phyloP scores from a whole-genome alignment of 37 sponge, comb jelly and placozoan genomes.

The Mnemiopsis leidyi region DNA sequence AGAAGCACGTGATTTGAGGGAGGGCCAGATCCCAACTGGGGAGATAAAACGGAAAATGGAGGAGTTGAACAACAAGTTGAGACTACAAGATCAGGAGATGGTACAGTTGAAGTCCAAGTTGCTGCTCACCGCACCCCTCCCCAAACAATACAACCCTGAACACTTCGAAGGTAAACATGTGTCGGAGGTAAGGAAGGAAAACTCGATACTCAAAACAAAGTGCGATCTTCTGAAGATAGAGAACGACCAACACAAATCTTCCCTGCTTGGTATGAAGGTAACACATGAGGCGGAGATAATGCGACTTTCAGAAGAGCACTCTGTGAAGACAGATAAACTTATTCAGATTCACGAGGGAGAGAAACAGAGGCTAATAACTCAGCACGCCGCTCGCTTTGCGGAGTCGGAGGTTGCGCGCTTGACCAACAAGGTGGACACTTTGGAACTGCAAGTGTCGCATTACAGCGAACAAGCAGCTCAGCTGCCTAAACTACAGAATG shows the following conservation, averaged over 20 bases:
- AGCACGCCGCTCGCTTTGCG: neutral
- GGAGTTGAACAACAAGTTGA: neutral
- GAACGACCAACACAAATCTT: constrained; percentile 53
- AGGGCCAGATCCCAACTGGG: neutral
- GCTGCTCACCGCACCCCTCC: neutral
- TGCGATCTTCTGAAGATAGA: constrained; percentile 45
- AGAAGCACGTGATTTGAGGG: neutral
- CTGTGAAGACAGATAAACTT: neutral
- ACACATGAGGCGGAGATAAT: constrained; percentile 14
- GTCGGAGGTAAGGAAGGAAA: constrained; percentile 6
- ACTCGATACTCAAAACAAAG: constrained; percentile 2
- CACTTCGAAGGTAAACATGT: constrained; percentile 6
- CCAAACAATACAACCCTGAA: constrained; percentile 43
- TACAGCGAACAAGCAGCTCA: constrained; percentile 32
- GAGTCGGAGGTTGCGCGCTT: constrained; percentile 21
- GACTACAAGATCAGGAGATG: constrained; percentile 7
- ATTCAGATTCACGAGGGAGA: neutral
- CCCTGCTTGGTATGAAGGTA: constrained; percentile 33
- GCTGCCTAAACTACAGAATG: neutral
- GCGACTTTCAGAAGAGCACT: constrained; percentile 30
- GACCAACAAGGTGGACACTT: constrained; percentile 29
- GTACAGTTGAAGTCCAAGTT: neutral
- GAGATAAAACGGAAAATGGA: constrained; percentile 1
- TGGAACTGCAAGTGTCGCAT: constrained; percentile 31
- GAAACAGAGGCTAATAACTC: neutral